Evolutionary conservation across 2,113 vertebrate species (phyloP).

Genomic region (Anoura caudifer): DNA sequence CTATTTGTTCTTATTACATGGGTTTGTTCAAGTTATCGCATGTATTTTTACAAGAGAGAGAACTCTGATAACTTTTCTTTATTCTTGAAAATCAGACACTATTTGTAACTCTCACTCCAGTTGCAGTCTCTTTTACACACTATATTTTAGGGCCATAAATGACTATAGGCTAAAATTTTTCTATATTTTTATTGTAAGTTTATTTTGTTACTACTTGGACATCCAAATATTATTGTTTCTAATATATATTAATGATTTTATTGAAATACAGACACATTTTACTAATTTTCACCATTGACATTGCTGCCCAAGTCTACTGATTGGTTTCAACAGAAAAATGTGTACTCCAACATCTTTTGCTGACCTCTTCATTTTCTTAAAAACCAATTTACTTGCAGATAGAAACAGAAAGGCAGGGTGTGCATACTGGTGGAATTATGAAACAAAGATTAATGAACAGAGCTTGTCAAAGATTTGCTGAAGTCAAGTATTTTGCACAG

Average conservation of each 20-base stretch:
- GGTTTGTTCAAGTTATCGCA: not conserved
- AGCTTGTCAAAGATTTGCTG: slow-evolving; percentile 76
- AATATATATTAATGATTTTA: slow-evolving; percentile 51
- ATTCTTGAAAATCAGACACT: not conserved
- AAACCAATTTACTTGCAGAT: slow-evolving; percentile 78
- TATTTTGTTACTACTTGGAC: not conserved
- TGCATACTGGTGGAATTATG: slow-evolving; percentile 71
- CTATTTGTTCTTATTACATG: not conserved
- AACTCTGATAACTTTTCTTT: not conserved
- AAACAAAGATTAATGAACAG: slow-evolving; percentile 77
- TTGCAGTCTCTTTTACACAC: not conserved
- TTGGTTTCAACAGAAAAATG: slow-evolving; percentile 67
- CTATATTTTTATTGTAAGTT: not conserved
- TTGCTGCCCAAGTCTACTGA: slow-evolving; percentile 32
- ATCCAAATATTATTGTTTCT: not conserved
- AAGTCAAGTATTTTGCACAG: slow-evolving; percentile 68
- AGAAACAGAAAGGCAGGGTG: slow-evolving; percentile 62
- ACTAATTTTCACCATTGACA: slow-evolving; percentile 56
- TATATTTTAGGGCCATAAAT: not conserved
- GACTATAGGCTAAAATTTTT: not conserved
- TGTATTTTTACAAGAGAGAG: not conserved
- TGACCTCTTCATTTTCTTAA: slow-evolving; percentile 77
- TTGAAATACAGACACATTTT: slow-evolving; percentile 37
- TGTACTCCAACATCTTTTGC: slow-evolving; percentile 67
- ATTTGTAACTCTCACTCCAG: not conserved